Evolutionary conservation across 2,113 vertebrate species (phyloP), one percentile per base, ranked within the genome.

Genomic region (Alligator sinensis): DNA sequence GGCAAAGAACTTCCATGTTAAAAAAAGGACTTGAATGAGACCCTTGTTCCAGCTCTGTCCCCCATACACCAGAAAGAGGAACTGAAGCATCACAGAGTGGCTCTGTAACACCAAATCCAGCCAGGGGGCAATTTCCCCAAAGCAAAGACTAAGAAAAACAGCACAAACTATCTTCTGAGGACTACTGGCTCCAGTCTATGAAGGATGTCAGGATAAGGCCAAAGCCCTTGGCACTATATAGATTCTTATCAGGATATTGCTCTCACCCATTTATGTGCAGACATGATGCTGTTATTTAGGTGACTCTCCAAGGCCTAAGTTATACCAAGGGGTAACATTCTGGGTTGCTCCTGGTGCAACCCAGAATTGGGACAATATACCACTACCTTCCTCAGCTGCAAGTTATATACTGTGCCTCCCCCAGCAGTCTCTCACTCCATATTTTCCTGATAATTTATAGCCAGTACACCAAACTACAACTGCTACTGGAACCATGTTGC

Each of bases 211-310:
- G 25, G 21, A 47, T 47, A 47, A 47, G 61, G 13, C 25, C 25
- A 5, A 13, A 27, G 24, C 27, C 11, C 62, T 64, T 17, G 13
- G 63, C 25, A 68, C 19, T 68, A n/a, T 18, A 68, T 16, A 68
- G 27, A 30, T 68, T 68, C 66, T 68, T 17, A 19, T 16, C 4
- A 34, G 64, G 17, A 30, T 10, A 18, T 15, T n/a, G 18, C 17
- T 30, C 15, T n/a, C 30, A 10, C 64, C 64, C 28, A 68, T 19
- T 30, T 9, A 9, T 30, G 34, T 4, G n/a, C 55, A 83, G 27
- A 92, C 77, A 90, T 22, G 59, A 55, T 83, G 17, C 24, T 77
- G 61, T n/a, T 77, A 91, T 90, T 79, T 34, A 60, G 90, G 92
- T 80, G 25, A 60, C 9, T 60, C 61, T 86, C 89, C 63, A 0